Base-by-base conservation (phyloP, 1,140 invertebrate genomes). In the Venustaconcha ellipsiformis region DNA sequence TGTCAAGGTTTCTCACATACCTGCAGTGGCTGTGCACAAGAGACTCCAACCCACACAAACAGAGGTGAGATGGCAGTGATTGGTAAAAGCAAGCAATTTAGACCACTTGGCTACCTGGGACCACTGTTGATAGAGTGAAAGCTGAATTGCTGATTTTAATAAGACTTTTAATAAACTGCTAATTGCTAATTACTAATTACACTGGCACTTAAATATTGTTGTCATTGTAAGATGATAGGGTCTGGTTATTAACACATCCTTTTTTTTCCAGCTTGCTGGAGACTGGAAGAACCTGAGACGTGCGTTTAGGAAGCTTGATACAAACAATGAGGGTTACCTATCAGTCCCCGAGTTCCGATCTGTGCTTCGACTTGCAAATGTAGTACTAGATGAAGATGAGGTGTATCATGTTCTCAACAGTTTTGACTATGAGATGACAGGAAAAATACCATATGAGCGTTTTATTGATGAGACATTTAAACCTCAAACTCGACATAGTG, bases 271-370 rank as follows among this genome's bases (percentile, higher is more conserved):
- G 89, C 65, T 89, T 30, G 80, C 87, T 15, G 87, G 87, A 57
- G 88, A 89, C 65, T 90, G 89, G 89, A 90, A 90, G 77, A 88
- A 87, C 70, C 78, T 90, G 1, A 82, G 87, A n/a, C 81, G 87
- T 57, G 86, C 88, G 0, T 90, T 90, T 82, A 84, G 84, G 74
- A 90, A 90, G 76, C 66, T 89, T 30, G 89, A 90, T 70, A 80
- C 76, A 17, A 80, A 60, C 18, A 88, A 87, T 60, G 78, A 80
- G 12, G 89, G 89, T 14, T 88, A 84, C 68, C 74, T 90, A 30
- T 86, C 87, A 15, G 77, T 90, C 0, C 84, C 86, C 15, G 87
- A 90, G 67, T 90, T 90, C 84, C 80, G 87, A 5, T 86, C 88
- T 1, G 88, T 89, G 12, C 81, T 90, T 14, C 88, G 88, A 78